A percentile compares a stretch with the other conserved stretches of the same genome.
phyloP scores from a whole-genome alignment of 2,113 vertebrate genomes.

The Callocephalon fimbriatum region DNA sequence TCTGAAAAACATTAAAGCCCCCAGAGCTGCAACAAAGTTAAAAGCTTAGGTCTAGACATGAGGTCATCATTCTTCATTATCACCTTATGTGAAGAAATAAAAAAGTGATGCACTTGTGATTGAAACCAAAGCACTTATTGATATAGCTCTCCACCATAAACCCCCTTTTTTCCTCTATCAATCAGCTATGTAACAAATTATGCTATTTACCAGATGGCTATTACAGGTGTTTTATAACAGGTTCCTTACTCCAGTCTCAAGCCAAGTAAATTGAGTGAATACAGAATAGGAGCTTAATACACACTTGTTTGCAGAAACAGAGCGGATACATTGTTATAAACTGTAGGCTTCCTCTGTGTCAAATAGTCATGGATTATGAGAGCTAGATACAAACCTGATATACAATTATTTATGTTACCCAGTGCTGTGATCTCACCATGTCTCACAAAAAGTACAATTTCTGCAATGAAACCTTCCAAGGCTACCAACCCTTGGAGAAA shows the following conservation, averaged over 20 bases:
- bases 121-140: conserved; percentile 57
- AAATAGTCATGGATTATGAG: not conserved
- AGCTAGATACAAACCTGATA: not conserved
- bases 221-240: not conserved
- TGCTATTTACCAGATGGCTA: not conserved
- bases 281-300: not conserved
- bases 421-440: not conserved
- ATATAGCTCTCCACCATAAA: not conserved
- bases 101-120: conserved; percentile 37
- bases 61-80: conserved; percentile 75
- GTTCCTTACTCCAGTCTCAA: not conserved
- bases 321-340: not conserved
- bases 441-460: not conserved
- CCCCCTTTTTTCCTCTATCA: not conserved
- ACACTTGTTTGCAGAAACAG: not conserved
- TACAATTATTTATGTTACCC: not conserved
- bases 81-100: conserved; percentile 48
- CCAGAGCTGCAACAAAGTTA: conserved; percentile 63
- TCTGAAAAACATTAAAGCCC: conserved; percentile 61
- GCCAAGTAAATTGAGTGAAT: not conserved
- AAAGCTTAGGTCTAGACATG: conserved; percentile 75
- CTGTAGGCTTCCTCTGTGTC: not conserved
- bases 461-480: not conserved
- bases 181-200: conserved; percentile 20
- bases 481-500: not conserved